phyloP scores from a whole-genome alignment of 1,140 invertebrate species.

The Bicyclus anynana region DNA sequence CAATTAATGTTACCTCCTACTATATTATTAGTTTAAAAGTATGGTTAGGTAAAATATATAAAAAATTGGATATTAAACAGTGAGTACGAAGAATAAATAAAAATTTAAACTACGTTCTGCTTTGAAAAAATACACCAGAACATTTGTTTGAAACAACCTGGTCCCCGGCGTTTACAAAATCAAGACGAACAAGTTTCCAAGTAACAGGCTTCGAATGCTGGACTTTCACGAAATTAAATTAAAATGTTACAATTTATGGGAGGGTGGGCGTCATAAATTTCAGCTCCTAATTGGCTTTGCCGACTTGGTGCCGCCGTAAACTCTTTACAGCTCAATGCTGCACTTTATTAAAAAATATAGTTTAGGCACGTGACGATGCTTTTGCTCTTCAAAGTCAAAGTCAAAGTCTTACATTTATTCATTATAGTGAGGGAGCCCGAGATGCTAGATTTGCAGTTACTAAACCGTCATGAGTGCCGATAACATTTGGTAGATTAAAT shows the following conservation, averaged over 20 bases:
- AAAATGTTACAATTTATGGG: slow-evolving; percentile 62
- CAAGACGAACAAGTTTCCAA: slow-evolving; percentile 25
- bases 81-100: too few species aligned
- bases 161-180: slow-evolving; percentile 14
- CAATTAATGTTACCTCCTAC: too few species aligned
- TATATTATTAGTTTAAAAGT: too few species aligned
- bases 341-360: slow-evolving; percentile 32
- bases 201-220: slow-evolving; percentile 25
- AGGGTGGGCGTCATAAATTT: slow-evolving; percentile 44
- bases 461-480: too few species aligned
- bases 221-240: slow-evolving; percentile 46
- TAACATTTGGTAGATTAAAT: too few species aligned
- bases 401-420: too few species aligned
- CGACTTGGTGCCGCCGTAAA: slow-evolving; percentile 35
- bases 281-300: slow-evolving; percentile 45
- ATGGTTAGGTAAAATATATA: too few species aligned
- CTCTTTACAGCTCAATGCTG: slow-evolving; percentile 33
- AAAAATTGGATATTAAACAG: too few species aligned
- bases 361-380: slow-evolving; percentile 16
- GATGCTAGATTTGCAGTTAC: too few species aligned
- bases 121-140: not conserved
- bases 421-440: too few species aligned
- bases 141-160: slow-evolving; percentile 13
- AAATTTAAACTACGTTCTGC: too few species aligned
- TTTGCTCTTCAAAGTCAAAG: too few species aligned